Evolutionary conservation across 1,140 invertebrate genomes (phyloP).

Genomic region (Hormaphis cornu): DNA sequence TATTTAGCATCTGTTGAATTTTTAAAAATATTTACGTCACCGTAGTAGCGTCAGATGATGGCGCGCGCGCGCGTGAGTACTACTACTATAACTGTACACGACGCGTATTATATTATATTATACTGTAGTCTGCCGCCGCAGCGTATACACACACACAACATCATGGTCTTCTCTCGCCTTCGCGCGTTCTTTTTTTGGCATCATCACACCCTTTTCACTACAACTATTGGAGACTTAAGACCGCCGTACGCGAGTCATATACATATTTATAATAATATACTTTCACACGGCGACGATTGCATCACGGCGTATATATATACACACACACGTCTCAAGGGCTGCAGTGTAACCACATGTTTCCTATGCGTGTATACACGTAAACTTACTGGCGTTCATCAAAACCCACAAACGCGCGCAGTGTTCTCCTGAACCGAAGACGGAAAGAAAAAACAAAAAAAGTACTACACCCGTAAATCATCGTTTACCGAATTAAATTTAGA

Average conservation of each 20-base stretch:
- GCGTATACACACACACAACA: background rate
- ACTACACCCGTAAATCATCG: background rate
- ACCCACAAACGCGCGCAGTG: background rate
- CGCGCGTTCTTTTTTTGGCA: conserved; percentile 23
- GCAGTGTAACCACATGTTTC: conserved; percentile 22
- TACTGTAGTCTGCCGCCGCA: too few relatives aligned
- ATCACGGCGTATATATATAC: too few relatives aligned
- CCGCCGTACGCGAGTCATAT: background rate
- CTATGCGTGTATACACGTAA: background rate
- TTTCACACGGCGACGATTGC: conserved; percentile 25
- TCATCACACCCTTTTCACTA: conserved; percentile 24
- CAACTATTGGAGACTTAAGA: conserved; percentile 22
- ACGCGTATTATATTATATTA: too few relatives aligned
- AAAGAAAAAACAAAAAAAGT: too few relatives aligned
- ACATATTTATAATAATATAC: conserved; percentile 21
- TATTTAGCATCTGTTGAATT: conserved; percentile 26
- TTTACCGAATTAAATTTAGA: conserved; percentile 1
- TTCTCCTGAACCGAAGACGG: background rate
- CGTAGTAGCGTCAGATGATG: background rate
- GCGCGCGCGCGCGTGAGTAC: background rate
- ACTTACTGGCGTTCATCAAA: background rate
- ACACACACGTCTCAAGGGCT: conserved; percentile 2
- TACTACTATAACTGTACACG: background rate
- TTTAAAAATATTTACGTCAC: conserved; percentile 24
- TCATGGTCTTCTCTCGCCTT: conserved; percentile 8